phyloP scores from a whole-genome alignment of 2,797 vertebrate species.

The Orestias chungarensis region DNA sequence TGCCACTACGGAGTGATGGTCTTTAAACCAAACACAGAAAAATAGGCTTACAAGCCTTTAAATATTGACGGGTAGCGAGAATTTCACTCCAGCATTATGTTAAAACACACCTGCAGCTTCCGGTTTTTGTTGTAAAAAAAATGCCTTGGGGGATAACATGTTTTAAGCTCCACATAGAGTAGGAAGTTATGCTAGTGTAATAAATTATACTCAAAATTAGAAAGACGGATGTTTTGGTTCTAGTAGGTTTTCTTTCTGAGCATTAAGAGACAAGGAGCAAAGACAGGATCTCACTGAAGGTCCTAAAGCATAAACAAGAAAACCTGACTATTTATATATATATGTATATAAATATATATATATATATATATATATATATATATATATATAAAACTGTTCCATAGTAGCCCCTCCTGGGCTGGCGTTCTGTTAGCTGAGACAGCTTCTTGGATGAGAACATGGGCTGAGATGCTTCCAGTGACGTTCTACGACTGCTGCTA shows the following conservation, averaged over 20 bases:
- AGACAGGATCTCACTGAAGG: background rate
- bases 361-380: too few relatives aligned
- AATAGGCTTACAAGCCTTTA: background rate
- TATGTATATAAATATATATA: too few relatives aligned
- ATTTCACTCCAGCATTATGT: background rate
- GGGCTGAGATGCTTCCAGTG: too few relatives aligned
- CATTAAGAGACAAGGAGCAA: background rate
- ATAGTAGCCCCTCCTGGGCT: too few relatives aligned
- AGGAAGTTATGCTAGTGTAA: background rate
- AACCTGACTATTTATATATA: background rate
- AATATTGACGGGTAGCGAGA: background rate
- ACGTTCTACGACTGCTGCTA: too few relatives aligned
- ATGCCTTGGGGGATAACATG: background rate
- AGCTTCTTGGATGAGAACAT: too few relatives aligned
- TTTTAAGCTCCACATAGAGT: background rate
- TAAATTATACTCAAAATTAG: background rate
- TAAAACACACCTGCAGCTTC: background rate
- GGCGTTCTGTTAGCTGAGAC: too few relatives aligned
- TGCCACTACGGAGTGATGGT: too few relatives aligned
- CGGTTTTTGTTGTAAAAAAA: background rate
- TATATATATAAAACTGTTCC: too few relatives aligned
- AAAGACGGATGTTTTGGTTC: background rate
- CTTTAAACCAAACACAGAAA: too few relatives aligned
- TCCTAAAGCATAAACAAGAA: background rate
- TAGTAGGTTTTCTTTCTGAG: background rate